Base-by-base conservation (phyloP, 2,113 vertebrate genomes). In the Steatornis caripensis region DNA sequence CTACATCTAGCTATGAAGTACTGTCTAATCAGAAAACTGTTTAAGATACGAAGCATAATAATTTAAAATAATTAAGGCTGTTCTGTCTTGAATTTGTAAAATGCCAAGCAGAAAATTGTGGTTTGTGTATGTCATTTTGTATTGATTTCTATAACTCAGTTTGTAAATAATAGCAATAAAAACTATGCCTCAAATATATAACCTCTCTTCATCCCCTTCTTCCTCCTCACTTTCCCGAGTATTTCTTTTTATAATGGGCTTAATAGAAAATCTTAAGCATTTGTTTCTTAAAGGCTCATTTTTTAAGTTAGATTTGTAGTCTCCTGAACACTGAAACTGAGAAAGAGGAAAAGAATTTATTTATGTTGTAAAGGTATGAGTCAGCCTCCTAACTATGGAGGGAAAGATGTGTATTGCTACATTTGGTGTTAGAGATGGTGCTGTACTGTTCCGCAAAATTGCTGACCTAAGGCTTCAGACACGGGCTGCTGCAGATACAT, bases 21-120 rank as follows among this genome's bases (percentile, higher is more conserved):
- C 54, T 43, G 5, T 61, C 49, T 91, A 69, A 71, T 89, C 29
- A 84, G 41, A 81, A 80, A 55, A 45, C 39, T 55, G 26, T n/a
- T 86, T 46, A 48, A 55, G 24, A 53, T 64, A 57, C 37, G 68
- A 71, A 89, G 49, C 30, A 43, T 86, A 36, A 11, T 57, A 90
- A 86, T 89, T 86, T 82, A 22, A 90, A 78, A 37, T 84, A 49
- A 89, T 66, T 61, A 90, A 86, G 17, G 19, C 34, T 71, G 2
- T 84, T 72, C n/a, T 94, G 34, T 75, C n/a, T 51, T 54, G 34
- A 78, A 60, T 86, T 86, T 90, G 19, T 87, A 57, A 91, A 94
- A 65, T 76, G 34, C 17, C 20, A 14, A 29, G 11, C 62, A 69
- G 57, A 82, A 86, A 53, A 72, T 22, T 51, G 3, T 87, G 24